Conservation (phyloP, 2,113 vertebrate species). For the Serinus canaria region DNA sequence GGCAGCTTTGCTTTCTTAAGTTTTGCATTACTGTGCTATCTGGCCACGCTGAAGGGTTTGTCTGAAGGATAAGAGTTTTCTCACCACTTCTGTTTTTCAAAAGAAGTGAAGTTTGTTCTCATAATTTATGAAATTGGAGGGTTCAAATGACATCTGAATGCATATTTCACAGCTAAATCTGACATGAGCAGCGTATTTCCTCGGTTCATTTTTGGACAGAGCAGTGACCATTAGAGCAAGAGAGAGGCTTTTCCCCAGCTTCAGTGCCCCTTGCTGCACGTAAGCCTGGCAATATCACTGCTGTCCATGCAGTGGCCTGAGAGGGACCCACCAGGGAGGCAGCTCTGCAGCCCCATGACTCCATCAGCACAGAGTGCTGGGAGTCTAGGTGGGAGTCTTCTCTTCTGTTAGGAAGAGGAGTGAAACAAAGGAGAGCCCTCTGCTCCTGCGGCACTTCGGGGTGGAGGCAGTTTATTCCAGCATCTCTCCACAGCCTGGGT, state of each 20-base stretch:
- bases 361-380: not conserved
- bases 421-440: not conserved
- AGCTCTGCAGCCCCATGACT: not conserved
- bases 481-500: not conserved
- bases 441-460: rapidly evolving
- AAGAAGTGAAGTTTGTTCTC: not conserved
- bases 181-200: not conserved
- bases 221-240: not conserved
- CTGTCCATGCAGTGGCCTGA: not conserved
- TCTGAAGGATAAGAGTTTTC: not conserved
- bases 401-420: not conserved
- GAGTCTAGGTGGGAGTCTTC: not conserved
- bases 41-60: not conserved
- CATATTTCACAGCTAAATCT: not conserved
- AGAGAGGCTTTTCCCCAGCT: not conserved
- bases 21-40: not conserved
- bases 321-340: rapidly evolving
- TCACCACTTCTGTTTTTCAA: not conserved
- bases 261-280: not conserved
- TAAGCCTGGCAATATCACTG: not conserved
- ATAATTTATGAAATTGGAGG: not conserved
- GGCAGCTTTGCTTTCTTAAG: not conserved
- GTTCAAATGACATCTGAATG: not conserved
- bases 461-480: not conserved
- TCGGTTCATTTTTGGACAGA: not conserved